Conservation (phyloP, 2,113 vertebrate genomes). For the Parus major region DNA sequence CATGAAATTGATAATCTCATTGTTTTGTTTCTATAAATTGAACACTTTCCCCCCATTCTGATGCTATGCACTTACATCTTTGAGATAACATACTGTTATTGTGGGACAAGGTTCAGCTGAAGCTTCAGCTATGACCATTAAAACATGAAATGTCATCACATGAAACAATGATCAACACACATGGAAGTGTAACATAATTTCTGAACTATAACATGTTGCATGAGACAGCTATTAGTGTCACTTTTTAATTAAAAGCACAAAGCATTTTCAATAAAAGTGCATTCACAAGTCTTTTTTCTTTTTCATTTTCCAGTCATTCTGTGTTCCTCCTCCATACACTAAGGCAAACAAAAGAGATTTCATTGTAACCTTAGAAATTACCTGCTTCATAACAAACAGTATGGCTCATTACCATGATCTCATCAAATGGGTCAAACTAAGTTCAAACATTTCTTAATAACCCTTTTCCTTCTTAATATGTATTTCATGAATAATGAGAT, state of each 20-base stretch:
- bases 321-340: not conserved
- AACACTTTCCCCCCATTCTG: not conserved
- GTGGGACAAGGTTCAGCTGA: not conserved
- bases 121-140: not conserved
- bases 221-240: not conserved
- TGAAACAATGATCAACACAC: not conserved
- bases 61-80: not conserved
- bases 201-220: not conserved
- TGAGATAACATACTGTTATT: not conserved
- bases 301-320: not conserved
- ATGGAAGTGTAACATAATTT: not conserved
- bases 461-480: conserved; percentile 1
- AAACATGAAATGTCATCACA: not conserved
- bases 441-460: conserved; percentile 23
- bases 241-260: not conserved
- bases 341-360: conserved; percentile 9
- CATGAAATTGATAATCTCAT: not conserved
- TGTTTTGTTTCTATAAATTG: not conserved
- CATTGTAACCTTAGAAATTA: conserved; percentile 8
- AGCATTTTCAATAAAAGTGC: not conserved
- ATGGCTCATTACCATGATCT: not conserved
- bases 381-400: not conserved
- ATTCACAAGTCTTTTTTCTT: not conserved
- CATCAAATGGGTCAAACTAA: conserved; percentile 20
- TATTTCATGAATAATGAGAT: conserved; percentile 40